These are phyloP conservation scores for Neelides sp. DNA, from an alignment of 1,140 invertebrate species.

Conservation along the genomic window DNA sequence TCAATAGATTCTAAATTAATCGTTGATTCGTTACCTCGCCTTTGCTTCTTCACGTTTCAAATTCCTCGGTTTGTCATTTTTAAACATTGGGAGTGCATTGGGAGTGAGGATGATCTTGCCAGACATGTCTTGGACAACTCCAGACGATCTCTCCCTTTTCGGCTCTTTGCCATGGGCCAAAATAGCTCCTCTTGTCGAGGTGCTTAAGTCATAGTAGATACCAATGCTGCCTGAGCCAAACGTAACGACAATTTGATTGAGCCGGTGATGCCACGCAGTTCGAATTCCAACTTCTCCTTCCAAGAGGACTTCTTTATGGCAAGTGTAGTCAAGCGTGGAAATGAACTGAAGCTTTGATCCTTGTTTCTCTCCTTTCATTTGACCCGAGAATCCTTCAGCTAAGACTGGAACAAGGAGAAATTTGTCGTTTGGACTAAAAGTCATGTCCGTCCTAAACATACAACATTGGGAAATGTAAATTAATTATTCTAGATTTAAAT, in stretches of 20 bases:
- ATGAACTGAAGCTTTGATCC: conserved; percentile 21
- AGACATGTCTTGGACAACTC: conserved; percentile 59
- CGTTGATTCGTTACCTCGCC: conserved; percentile 15
- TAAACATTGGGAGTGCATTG: conserved; percentile 88
- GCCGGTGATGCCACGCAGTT: conserved; percentile 85
- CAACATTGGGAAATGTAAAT: conserved; percentile 16
- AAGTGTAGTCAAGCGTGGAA: conserved; percentile 8
- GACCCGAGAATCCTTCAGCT: conserved; percentile 17
- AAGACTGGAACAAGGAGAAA: conserved; percentile 21
- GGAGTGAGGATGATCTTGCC: conserved; percentile 93
- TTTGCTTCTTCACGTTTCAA: conserved; percentile 32
- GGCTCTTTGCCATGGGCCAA: conserved; percentile 24
- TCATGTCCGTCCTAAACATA: conserved; percentile 67
- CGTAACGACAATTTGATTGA: conserved; percentile 91
- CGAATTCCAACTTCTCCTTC: conserved; percentile 52
- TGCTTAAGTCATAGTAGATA: conserved; percentile 76
- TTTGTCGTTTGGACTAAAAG: conserved; percentile 82
- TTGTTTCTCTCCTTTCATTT: conserved; percentile 27
- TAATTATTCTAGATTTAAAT: too few relatives aligned
- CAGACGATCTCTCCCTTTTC: conserved; percentile 15
- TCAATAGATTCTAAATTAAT: background rate
- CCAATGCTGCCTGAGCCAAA: conserved; percentile 82
- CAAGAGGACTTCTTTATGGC: conserved; percentile 16
- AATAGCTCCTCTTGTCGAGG: conserved; percentile 68
- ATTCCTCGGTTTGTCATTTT: conserved; percentile 69